Conservation (phyloP, 2,888 invertebrate genomes). For the Amphipyra tragopoginis region DNA sequence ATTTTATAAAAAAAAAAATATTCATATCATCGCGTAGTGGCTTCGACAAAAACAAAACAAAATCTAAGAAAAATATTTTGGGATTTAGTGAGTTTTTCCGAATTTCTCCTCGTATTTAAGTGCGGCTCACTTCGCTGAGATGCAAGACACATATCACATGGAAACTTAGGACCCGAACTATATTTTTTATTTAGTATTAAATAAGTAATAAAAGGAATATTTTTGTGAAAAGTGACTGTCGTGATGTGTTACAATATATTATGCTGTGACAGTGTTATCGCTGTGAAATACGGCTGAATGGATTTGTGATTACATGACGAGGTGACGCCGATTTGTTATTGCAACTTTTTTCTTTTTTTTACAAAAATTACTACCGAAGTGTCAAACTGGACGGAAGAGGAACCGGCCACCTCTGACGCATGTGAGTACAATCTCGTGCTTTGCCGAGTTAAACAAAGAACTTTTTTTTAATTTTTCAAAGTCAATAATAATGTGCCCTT, state of each 20-base stretch:
- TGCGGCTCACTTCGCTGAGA: constrained; percentile 71
- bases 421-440: constrained; percentile 76
- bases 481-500: constrained; percentile 73
- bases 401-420: constrained; percentile 88
- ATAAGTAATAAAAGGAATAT: constrained; percentile 74
- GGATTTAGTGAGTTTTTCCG: constrained; percentile 82
- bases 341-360: constrained; percentile 82
- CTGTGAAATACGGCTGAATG: constrained; percentile 79
- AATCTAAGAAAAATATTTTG: constrained; percentile 68
- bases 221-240: constrained; percentile 80
- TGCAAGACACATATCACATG: constrained; percentile 86
- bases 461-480: constrained; percentile 64
- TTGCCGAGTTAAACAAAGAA: constrained; percentile 61
- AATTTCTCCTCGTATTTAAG: constrained; percentile 75
- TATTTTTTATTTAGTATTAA: constrained; percentile 77
- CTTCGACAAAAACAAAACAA: constrained; percentile 56
- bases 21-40: constrained; percentile 71
- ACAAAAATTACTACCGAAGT: constrained; percentile 88
- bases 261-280: constrained; percentile 81
- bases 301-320: constrained; percentile 79
- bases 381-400: constrained; percentile 89
- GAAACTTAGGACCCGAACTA: constrained; percentile 88
- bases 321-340: constrained; percentile 80
- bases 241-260: constrained; percentile 83
- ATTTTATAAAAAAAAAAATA: constrained; percentile 81